These are phyloP conservation scores for Oligia latruncula DNA, from an alignment of 2,888 invertebrate genomes.

Conservation along the genomic window DNA sequence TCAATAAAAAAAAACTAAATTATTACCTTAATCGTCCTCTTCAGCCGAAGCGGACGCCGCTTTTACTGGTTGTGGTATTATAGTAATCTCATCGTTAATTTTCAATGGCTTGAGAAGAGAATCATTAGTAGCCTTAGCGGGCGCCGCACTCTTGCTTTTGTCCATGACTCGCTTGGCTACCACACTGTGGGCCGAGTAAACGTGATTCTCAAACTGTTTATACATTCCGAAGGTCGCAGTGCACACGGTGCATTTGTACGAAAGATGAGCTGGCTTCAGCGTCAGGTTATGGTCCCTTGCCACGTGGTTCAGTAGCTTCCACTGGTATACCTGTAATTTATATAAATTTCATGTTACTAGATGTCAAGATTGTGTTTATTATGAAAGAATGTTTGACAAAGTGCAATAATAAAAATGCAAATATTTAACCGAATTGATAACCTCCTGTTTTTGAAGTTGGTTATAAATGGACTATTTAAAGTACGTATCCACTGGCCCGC, in stretches of 20 bases:
- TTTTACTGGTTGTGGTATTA: conserved; percentile 94
- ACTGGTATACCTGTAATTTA: conserved; percentile 95
- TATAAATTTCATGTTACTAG: conserved; percentile 22
- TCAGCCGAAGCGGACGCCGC: conserved; percentile 67
- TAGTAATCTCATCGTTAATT: conserved; percentile 97
- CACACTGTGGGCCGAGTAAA: conserved; percentile 97
- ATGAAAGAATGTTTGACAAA: not conserved
- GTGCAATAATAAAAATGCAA: not conserved
- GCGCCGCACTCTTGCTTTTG: conserved; percentile 77
- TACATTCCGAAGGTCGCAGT: conserved; percentile 98
- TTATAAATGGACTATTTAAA: not conserved
- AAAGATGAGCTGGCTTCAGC: conserved; percentile 97
- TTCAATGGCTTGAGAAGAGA: conserved; percentile 93
- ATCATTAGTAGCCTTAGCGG: conserved; percentile 71
- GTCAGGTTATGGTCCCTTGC: conserved; percentile 97
- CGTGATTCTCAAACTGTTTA: conserved; percentile 98
- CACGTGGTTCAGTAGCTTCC: conserved; percentile 97
- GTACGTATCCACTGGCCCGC: not conserved
- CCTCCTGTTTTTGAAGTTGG: no score
- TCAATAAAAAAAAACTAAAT: not conserved
- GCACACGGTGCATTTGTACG: conserved; percentile 98
- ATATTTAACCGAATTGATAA: no score
- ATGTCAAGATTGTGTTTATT: not conserved
- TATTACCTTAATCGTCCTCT: conserved; percentile 79
- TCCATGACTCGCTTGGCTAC: conserved; percentile 93